Percentiles rank a stretch among this genome's conserved stretches.
phyloP scores from a whole-genome alignment of 2,113 vertebrate species.

The Montifringilla adamsi region DNA sequence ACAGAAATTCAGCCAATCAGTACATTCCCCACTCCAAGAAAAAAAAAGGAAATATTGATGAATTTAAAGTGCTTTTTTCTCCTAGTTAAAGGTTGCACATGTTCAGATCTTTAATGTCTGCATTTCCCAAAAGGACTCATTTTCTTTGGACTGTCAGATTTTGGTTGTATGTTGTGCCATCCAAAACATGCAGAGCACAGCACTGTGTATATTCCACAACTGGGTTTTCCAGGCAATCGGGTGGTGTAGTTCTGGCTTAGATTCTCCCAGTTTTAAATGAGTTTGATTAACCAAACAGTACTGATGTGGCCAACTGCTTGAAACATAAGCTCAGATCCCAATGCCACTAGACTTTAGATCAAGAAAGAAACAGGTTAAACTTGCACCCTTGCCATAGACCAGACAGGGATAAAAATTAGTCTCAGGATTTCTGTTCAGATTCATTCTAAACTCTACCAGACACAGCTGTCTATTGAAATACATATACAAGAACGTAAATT shows the following conservation, averaged over 20 bases:
- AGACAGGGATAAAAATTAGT: background rate
- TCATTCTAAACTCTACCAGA: background rate
- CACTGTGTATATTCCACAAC: fast-evolving
- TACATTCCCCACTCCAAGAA: background rate
- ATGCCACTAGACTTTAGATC: background rate
- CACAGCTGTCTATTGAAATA: background rate
- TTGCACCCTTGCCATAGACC: background rate
- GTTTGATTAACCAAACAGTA: background rate
- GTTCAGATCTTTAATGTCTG: background rate
- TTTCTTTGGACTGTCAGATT: background rate
- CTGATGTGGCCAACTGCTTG: background rate
- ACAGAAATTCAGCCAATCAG: background rate
- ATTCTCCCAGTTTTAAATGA: background rate
- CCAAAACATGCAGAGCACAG: background rate
- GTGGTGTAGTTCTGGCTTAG: background rate
- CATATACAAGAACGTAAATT: background rate
- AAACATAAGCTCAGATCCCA: background rate
- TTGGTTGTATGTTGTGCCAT: background rate
- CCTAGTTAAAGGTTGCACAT: background rate
- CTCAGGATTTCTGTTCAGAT: background rate
- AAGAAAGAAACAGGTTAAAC: background rate
- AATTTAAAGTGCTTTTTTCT: background rate
- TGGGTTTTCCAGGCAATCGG: background rate
- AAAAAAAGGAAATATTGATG: slow-evolving; percentile 11
- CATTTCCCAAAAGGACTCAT: background rate